phyloP scores from a whole-genome alignment of 2,113 vertebrate species.

The Chaenocephalus aceratus region DNA sequence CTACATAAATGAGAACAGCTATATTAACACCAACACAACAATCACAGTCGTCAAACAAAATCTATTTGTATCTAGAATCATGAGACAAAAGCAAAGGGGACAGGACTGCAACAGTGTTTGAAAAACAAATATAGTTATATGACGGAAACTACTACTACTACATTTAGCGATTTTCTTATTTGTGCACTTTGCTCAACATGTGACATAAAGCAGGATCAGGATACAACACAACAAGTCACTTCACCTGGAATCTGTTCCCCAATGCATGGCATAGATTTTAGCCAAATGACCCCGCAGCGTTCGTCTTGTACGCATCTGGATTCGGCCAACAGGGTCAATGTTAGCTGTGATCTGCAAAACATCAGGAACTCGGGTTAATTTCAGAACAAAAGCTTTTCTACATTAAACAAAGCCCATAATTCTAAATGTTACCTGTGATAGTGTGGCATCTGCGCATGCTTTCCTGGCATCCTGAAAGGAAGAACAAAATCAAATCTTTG shows the following conservation, averaged over 20 bases:
- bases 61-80: constrained; percentile 22
- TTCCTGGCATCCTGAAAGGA: constrained; percentile 84
- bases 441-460: constrained; percentile 94
- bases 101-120: background rate
- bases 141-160: background rate
- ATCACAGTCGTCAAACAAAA: background rate
- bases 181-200: constrained; percentile 5
- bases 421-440: constrained; percentile 91
- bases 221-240: background rate
- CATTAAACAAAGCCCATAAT: background rate
- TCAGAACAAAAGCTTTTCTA: constrained; percentile 12
- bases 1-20: constrained; percentile 73
- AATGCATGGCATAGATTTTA: constrained; percentile 99
- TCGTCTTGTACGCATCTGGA: constrained; percentile 99
- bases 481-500: constrained; percentile 3
- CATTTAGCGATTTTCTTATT: background rate
- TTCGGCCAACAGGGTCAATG: constrained; percentile 97
- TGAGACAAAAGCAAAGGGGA: background rate
- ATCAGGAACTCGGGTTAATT: constrained; percentile 7
- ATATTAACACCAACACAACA: background rate
- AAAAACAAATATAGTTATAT: background rate
- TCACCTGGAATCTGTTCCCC: constrained; percentile 99
- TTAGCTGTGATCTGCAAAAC: constrained; percentile 95
- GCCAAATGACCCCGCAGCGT: constrained; percentile 98
- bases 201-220: background rate